Base-by-base conservation (phyloP, 2,113 vertebrate genomes). In the Potamarius usumacintae region DNA sequence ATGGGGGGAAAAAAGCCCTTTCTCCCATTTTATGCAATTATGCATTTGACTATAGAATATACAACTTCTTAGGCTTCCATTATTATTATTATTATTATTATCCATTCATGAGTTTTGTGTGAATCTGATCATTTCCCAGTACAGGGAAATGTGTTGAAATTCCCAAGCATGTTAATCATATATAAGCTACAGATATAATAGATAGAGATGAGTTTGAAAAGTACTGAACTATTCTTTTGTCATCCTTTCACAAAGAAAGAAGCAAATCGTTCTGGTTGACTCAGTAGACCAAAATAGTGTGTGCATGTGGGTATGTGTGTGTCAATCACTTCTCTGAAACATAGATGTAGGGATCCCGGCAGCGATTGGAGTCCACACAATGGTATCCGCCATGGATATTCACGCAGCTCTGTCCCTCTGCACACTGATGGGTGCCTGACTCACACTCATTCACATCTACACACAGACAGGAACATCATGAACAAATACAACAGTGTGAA, bases 361-460 rank as follows among this genome's bases (percentile, higher is more conserved):
- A 98, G 22, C 93, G 95, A 92, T 97, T 96, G 84, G 94, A 91
- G 67, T 96, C 96, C 90, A 97, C 94, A n/a, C 97, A 98, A 85
- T 96, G 96, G 92, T 96, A 96, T 8, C 96, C 94, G 12, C 97
- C 97, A 0, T 97, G 95, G 88, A 96, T 95, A 87, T 98, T 98
- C 85, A 97, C 91, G 69, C 97, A 98, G 69, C 92, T 96, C 94
- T 98, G 97, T 27, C 94, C 74, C 7, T 97, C 96, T 0, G 93
- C 94, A 85, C 97, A 98, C 88, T 94, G 95, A 78, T 97, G 95
- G 6, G 92, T 86, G 0, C 95, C 96, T 0, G 94, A 95, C 89
- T 98, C 97, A 88, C 97, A 98, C 91, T 98, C 97, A 0, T 97
- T 97, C 85, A 97, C 94, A 92, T 98, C 97, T 98, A 93, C 57